phyloP scores from a whole-genome alignment of 2,888 invertebrate species.

The Drosophila sordidula region DNA sequence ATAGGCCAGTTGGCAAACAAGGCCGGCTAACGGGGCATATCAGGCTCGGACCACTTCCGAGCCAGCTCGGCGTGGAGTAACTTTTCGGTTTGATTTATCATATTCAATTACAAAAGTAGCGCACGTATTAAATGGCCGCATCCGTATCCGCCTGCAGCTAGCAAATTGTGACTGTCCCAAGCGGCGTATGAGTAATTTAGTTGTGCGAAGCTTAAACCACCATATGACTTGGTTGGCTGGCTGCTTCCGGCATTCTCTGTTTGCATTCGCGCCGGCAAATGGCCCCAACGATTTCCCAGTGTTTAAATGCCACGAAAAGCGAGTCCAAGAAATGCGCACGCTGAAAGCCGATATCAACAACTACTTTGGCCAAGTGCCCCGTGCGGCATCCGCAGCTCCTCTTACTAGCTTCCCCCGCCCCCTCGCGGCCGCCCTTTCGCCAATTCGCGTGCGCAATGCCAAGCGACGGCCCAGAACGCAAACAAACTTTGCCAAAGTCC shows the following conservation, averaged over 20 bases:
- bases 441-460: slow-evolving; percentile 59
- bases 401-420: background rate
- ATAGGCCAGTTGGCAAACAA: slow-evolving; percentile 19
- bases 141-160: slow-evolving; percentile 30
- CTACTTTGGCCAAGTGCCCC: slow-evolving; percentile 54
- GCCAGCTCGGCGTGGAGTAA: slow-evolving; percentile 20
- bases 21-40: slow-evolving; percentile 8
- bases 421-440: too few species aligned
- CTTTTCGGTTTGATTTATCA: slow-evolving; percentile 80
- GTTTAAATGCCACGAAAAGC: slow-evolving; percentile 59
- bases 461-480: slow-evolving; percentile 46
- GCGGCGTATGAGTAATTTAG: slow-evolving; percentile 74
- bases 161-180: slow-evolving; percentile 21
- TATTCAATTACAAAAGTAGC: slow-evolving; percentile 81
- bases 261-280: slow-evolving; percentile 55
- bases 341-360: slow-evolving; percentile 78
- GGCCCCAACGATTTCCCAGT: slow-evolving; percentile 41
- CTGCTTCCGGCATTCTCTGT: slow-evolving; percentile 46
- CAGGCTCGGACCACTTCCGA: slow-evolving; percentile 59
- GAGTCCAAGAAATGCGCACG: slow-evolving; percentile 31
- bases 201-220: slow-evolving; percentile 24
- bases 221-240: slow-evolving; percentile 7
- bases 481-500: slow-evolving; percentile 68
- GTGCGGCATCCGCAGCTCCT: slow-evolving; percentile 16
- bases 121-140: slow-evolving; percentile 74